Evolutionary conservation across 2,113 vertebrate species (phyloP).

Genomic region (Psittacula cyanocephala): DNA sequence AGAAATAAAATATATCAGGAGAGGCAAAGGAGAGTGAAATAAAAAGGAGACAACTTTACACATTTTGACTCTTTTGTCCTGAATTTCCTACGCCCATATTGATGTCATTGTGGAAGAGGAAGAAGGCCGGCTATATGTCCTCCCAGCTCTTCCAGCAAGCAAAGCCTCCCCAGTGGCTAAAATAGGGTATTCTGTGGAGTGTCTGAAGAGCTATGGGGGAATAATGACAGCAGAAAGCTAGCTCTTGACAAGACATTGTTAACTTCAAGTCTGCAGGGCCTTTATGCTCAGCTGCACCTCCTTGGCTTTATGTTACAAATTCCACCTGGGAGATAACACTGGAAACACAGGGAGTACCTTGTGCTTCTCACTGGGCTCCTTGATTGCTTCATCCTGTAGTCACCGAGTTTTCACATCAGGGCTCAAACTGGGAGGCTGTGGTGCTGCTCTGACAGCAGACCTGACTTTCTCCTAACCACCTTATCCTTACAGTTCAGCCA

Average conservation of each 20-base stretch:
- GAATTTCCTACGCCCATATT: not conserved
- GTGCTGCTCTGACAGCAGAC: not conserved
- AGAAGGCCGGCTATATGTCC: not conserved
- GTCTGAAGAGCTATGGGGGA: not conserved
- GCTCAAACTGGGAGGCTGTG: not conserved
- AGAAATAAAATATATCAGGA: not conserved
- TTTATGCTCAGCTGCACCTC: not conserved
- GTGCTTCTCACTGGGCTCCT: not conserved
- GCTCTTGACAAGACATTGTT: not conserved
- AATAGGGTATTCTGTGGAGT: not conserved
- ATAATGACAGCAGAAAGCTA: not conserved
- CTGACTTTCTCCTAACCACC: not conserved
- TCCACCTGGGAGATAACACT: not conserved
- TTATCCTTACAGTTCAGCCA: not conserved
- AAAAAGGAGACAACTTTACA: not conserved
- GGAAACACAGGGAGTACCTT: accelerated
- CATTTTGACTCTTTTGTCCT: not conserved
- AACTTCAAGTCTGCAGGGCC: not conserved
- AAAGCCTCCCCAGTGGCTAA: not conserved
- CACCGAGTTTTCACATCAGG: not conserved
- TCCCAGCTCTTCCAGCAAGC: not conserved
- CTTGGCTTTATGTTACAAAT: not conserved
- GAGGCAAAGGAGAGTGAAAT: not conserved
- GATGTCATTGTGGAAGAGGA: not conserved
- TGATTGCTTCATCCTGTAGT: not conserved